A percentile compares a stretch with the other conserved stretches of the same genome.
phyloP scores from a whole-genome alignment of 2,113 vertebrate species.

The Chrysemys picta region DNA sequence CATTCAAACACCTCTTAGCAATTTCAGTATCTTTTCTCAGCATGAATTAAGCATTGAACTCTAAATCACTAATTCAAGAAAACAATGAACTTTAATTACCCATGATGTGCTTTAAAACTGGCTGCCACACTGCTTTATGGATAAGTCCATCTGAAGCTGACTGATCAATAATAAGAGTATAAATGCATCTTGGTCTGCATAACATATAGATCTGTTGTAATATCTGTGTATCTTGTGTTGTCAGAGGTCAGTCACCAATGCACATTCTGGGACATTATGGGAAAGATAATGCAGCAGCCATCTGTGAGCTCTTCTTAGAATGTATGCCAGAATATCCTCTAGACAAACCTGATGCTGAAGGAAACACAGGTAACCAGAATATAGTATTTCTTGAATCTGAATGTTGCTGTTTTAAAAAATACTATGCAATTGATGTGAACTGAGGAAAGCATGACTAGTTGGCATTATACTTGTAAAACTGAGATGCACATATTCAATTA shows the following conservation, averaged over 20 bases:
- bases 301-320: constrained; percentile 97
- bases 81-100: background rate
- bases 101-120: background rate
- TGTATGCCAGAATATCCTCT: constrained; percentile 97
- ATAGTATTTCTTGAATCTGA: background rate
- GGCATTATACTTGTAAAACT: background rate
- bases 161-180: background rate
- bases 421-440: background rate
- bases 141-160: background rate
- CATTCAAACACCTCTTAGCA: background rate
- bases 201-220: background rate
- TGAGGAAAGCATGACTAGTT: background rate
- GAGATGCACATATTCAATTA: background rate
- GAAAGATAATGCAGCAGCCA: constrained; percentile 96
- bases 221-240: background rate
- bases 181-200: constrained; percentile 4
- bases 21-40: background rate
- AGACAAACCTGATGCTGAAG: constrained; percentile 95
- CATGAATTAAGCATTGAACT: background rate
- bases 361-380: constrained; percentile 88
- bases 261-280: constrained; percentile 98
- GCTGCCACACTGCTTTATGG: background rate
- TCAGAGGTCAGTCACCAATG: constrained; percentile 96
- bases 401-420: background rate
- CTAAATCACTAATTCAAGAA: background rate